Conservation (phyloP, 2,888 invertebrate genomes). For the Druceiella hillmani region DNA sequence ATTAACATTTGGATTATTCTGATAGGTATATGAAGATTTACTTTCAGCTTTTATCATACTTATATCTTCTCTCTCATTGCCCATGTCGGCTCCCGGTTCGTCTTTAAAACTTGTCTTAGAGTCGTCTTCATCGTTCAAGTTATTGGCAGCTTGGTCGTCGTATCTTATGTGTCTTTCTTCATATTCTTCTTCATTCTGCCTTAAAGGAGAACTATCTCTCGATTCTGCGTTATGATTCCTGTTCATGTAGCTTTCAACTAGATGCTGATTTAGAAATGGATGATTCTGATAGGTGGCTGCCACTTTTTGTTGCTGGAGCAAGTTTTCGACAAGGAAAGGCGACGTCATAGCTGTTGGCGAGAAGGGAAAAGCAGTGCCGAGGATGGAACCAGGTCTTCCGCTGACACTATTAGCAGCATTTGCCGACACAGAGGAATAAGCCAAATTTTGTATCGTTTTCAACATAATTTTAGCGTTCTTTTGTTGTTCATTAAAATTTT, state of each 20-base stretch:
- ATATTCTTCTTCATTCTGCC: slow-evolving; percentile 29
- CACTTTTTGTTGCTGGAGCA: slow-evolving; percentile 52
- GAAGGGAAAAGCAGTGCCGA: slow-evolving; percentile 28
- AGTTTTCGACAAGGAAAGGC: slow-evolving; percentile 57
- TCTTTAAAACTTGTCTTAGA: slow-evolving; percentile 11
- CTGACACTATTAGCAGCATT: too few species aligned
- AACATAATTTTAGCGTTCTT: slow-evolving; percentile 51
- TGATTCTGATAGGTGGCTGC: slow-evolving; percentile 44
- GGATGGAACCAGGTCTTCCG: slow-evolving; percentile 35
- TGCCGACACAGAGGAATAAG: too few species aligned
- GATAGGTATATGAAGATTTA: too few species aligned
- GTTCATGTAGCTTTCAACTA: slow-evolving; percentile 25
- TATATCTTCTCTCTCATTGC: slow-evolving; percentile 6
- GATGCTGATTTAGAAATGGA: slow-evolving; percentile 51
- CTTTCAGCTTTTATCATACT: too few species aligned
- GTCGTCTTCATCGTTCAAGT: slow-evolving; percentile 34
- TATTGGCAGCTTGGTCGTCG: slow-evolving; percentile 32
- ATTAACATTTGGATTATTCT: too few species aligned
- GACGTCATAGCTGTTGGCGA: slow-evolving; percentile 50
- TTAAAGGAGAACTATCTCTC: slow-evolving; percentile 38
- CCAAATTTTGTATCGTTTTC: slow-evolving; percentile 43
- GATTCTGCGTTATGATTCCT: neutral
- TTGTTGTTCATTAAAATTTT: too few species aligned
- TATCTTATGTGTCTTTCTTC: slow-evolving; percentile 31
- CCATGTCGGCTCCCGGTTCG: slow-evolving; percentile 16